phyloP scores from a whole-genome alignment of 1,140 invertebrate species.

The Euglossa dilemma region DNA sequence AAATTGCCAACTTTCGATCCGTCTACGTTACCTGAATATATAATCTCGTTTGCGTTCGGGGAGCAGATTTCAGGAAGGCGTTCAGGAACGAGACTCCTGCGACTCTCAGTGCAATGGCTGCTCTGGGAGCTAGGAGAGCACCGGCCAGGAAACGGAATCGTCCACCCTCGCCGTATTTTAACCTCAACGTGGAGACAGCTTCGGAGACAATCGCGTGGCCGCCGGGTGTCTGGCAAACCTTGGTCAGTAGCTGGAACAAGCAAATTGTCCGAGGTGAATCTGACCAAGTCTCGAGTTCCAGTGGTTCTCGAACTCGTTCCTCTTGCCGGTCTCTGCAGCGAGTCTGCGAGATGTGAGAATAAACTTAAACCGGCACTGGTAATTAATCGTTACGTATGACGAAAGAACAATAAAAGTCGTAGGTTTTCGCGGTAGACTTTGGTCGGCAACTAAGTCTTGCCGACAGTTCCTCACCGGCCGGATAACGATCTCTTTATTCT shows the following conservation, averaged over 20 bases:
- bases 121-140: slow-evolving; percentile 88
- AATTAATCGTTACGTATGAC: background rate
- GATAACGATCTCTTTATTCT: slow-evolving; percentile 43
- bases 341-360: background rate
- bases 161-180: slow-evolving; percentile 95
- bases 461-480: background rate
- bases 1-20: background rate
- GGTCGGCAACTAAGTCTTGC: background rate
- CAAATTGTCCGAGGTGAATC: background rate
- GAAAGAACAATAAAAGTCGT: background rate
- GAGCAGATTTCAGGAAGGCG: slow-evolving; percentile 89
- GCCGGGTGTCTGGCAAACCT: slow-evolving; percentile 87
- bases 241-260: slow-evolving; percentile 87
- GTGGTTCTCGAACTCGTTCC: background rate
- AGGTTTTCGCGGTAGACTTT: background rate
- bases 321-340: background rate
- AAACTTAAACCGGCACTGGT: background rate
- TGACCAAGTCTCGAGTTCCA: background rate
- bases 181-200: slow-evolving; percentile 92
- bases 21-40: slow-evolving; percentile 89
- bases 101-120: slow-evolving; percentile 89
- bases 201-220: slow-evolving; percentile 94
- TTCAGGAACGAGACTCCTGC: slow-evolving; percentile 93
- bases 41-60: slow-evolving; percentile 88
- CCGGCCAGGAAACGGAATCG: slow-evolving; percentile 95